Evolutionary conservation across 2,888 invertebrate genomes (phyloP).

Genomic region (Diadromus collaris): DNA sequence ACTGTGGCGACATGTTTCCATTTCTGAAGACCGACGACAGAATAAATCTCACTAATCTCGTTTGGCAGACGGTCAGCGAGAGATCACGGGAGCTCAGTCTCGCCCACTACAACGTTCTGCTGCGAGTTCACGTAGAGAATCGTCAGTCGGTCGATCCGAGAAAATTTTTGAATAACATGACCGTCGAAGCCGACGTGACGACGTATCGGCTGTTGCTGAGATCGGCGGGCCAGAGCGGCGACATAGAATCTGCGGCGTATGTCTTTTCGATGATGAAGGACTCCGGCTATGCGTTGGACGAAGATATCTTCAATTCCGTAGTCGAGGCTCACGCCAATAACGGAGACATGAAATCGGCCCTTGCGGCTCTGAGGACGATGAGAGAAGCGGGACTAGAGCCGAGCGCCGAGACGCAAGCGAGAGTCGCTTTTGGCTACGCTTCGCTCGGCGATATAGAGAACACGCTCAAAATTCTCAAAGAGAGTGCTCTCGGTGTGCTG

Average conservation of each 20-base stretch:
- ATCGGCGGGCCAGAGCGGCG: conserved; percentile 80
- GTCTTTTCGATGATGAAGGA: conserved; percentile 84
- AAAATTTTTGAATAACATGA: conserved; percentile 81
- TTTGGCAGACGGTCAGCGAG: conserved; percentile 82
- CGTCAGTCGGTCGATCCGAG: conserved; percentile 79
- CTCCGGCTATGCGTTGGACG: conserved; percentile 81
- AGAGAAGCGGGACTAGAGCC: conserved; percentile 81
- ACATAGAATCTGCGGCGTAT: conserved; percentile 82
- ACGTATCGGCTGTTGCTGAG: conserved; percentile 83
- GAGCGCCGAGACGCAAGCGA: conserved; percentile 81
- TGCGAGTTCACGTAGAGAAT: conserved; percentile 84
- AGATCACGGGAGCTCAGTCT: conserved; percentile 79
- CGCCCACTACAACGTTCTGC: conserved; percentile 82
- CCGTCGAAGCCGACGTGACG: conserved; percentile 80
- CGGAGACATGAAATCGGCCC: conserved; percentile 79
- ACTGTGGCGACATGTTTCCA: conserved; percentile 82
- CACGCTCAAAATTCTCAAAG: conserved; percentile 78
- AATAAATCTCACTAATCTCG: conserved; percentile 80
- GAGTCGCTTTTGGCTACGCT: conserved; percentile 81
- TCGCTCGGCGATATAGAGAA: conserved; percentile 79
- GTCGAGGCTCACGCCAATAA: conserved; percentile 82
- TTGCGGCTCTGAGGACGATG: conserved; percentile 83
- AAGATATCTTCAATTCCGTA: conserved; percentile 83
- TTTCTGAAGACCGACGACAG: conserved; percentile 81
- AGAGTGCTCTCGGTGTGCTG: conserved; percentile 66